phyloP scores from a whole-genome alignment of 2,113 vertebrate species.

The Bubo scandiacus region DNA sequence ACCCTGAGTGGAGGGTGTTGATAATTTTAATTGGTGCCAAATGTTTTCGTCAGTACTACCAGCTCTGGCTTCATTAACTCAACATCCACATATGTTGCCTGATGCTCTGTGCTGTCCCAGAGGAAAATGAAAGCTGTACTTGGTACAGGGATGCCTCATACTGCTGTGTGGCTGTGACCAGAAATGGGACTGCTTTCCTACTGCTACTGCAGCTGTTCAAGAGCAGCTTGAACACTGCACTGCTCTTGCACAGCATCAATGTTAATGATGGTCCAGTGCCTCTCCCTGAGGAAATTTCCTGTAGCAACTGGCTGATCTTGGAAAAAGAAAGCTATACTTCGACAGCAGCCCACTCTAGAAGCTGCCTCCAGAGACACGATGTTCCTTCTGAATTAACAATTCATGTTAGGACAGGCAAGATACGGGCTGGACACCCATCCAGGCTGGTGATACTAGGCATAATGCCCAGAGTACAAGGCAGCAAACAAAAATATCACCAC shows the following conservation, averaged over 20 bases:
- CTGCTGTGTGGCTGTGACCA: not conserved
- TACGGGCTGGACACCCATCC: rapidly evolving
- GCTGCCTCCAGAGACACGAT: not conserved
- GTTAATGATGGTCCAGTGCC: too few relatives aligned
- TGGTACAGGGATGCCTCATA: not conserved
- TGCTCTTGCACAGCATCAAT: not conserved
- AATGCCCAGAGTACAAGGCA: not conserved
- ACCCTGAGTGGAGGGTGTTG: not conserved
- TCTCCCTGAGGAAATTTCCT: not conserved
- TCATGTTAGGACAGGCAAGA: not conserved
- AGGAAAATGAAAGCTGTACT: not conserved
- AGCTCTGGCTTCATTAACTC: not conserved
- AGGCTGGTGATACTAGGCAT: not conserved
- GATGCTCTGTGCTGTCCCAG: not conserved
- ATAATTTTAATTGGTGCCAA: not conserved
- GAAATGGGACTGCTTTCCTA: not conserved
- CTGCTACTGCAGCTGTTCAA: not conserved
- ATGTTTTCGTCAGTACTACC: not conserved
- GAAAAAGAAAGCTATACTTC: not conserved
- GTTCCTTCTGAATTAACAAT: not conserved
- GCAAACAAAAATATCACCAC: not conserved
- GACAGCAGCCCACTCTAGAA: not conserved
- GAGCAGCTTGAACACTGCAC: rapidly evolving
- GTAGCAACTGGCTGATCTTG: not conserved
- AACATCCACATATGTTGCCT: not conserved